Evolutionary conservation across 2,113 vertebrate genomes (phyloP), one percentile per base, ranked within the genome.

Genomic region (Microtus oregoni): DNA sequence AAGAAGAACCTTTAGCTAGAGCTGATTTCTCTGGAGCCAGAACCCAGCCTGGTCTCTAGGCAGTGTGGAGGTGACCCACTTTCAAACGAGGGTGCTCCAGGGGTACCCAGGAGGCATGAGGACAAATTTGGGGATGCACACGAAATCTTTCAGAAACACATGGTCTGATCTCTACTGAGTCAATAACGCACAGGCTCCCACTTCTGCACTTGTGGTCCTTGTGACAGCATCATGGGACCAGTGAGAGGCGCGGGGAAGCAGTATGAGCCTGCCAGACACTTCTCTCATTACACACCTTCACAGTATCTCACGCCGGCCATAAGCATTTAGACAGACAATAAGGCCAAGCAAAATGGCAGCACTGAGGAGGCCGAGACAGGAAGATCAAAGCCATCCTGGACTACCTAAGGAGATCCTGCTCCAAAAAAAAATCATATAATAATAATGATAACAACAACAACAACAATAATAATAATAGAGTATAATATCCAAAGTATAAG

Each of bases 161-260:
- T 13, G 26, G 22, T 35, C 38, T 38, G 24, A 5, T 14, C 7
- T 86, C 52, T 2, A 12, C 20, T 55, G 47, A 72, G 50, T 30
- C 14, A 0, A 28, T 26, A 10, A 1, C 9, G 20, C 41, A 52
- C 15, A 50, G 5, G 14, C 26, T 52, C 32, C n/a, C 35, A 1
- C 4, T 24, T 35, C 2, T 2, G 0, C 1, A 2, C 75, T 35
- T 82, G 44, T 12, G 58, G 28, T 17, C 55, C 35, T 41, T 5
- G 4, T n/a, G 12, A 19, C 30, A 58, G 58, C 30, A 5, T 22
- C 15, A 3, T 5, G 4, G 8, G 10, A 1, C 10, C 8, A 26
- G 19, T 4, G 11, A n/a, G 78, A 17, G 38, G 12, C 0, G 0
- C 32, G 58, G 13, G 52, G 24, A 58, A 38, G 15, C 14, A 1